These are phyloP conservation scores for Coptodon rendalli DNA, from an alignment of 2,113 vertebrate genomes.

Conservation along the genomic window DNA sequence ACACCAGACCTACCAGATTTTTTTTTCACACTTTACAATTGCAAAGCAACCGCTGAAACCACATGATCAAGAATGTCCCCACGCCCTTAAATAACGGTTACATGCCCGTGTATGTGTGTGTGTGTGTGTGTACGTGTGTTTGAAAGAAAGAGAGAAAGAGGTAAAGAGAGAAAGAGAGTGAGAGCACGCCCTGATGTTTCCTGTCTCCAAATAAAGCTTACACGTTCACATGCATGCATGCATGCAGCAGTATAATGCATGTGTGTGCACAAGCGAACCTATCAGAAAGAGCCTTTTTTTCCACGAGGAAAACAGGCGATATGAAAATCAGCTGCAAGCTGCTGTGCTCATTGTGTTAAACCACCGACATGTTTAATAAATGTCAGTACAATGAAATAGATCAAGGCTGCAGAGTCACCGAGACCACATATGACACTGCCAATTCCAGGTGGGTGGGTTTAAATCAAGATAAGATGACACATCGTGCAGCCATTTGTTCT, in stretches of 20 bases:
- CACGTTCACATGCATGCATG: background rate
- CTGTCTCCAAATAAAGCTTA: conserved; percentile 51
- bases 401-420: background rate
- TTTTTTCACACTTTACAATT: conserved; percentile 35
- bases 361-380: background rate
- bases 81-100: conserved; percentile 53
- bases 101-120: background rate
- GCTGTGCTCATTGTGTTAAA: background rate
- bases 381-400: background rate
- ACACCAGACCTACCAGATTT: conserved; percentile 8
- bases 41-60: conserved; percentile 49
- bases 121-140: background rate
- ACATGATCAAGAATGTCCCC: conserved; percentile 52
- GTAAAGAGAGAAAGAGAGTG: background rate
- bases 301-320: background rate
- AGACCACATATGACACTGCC: background rate
- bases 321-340: background rate
- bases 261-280: background rate
- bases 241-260: background rate
- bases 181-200: conserved; percentile 53
- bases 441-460: background rate
- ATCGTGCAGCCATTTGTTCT: background rate
- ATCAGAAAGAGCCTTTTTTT: background rate
- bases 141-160: background rate
- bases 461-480: background rate